phyloP scores from a whole-genome alignment of 2,797 vertebrate genomes.

The Sebastes jordani region DNA sequence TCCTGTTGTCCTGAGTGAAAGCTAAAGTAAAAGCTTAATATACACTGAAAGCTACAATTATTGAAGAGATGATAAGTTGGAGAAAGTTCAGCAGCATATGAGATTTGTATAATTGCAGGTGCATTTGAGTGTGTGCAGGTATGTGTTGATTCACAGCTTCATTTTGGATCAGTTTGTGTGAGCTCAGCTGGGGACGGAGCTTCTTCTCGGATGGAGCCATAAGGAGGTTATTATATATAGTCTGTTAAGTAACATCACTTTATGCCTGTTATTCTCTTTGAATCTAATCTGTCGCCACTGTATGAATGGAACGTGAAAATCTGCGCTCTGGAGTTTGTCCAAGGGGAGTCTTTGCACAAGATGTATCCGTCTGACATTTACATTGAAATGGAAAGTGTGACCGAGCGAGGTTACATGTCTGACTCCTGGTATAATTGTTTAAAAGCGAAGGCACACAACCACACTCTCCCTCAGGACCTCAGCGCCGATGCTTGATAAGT shows the following conservation, averaged over 20 bases:
- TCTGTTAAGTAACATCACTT: background rate
- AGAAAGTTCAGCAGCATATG: background rate
- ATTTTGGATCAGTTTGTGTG: constrained; percentile 2
- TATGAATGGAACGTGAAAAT: background rate
- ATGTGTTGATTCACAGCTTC: background rate
- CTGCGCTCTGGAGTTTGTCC: constrained; percentile 16
- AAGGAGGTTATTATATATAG: background rate
- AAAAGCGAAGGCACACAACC: constrained; percentile 31
- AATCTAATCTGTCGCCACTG: background rate
- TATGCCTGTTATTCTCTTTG: background rate
- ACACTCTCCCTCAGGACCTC: constrained; percentile 45
- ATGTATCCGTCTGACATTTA: constrained; percentile 62
- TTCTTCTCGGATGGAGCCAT: background rate
- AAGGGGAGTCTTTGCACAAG: constrained; percentile 25
- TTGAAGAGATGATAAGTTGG: constrained; percentile 29
- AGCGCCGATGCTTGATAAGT: constrained; percentile 62
- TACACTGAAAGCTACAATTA: constrained; percentile 58
- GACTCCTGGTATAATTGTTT: constrained; percentile 59
- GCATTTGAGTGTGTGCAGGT: background rate
- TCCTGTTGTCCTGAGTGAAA: constrained; percentile 37
- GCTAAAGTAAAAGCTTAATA: constrained; percentile 56
- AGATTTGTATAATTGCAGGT: background rate
- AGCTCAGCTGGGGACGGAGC: background rate
- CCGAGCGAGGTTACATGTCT: constrained; percentile 33
- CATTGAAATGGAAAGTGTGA: constrained; percentile 55